phyloP scores from a whole-genome alignment of 2,888 invertebrate genomes.

The Acronicta alni region DNA sequence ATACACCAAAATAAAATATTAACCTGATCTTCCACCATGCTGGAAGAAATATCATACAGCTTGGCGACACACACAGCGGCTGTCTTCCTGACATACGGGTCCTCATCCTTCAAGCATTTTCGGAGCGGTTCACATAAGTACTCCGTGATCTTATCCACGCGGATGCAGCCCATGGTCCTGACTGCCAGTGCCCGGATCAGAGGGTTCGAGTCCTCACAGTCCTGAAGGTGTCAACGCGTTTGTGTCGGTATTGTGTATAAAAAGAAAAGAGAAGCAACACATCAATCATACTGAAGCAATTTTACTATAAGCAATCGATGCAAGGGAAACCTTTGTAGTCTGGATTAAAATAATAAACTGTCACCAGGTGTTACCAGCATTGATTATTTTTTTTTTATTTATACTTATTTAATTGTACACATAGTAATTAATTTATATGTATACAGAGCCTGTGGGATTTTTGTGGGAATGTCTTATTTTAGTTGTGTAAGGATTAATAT shows the following conservation, averaged over 20 bases:
- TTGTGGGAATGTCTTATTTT: too few species aligned
- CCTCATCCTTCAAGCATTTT: conserved; percentile 98
- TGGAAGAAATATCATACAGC: conserved; percentile 97
- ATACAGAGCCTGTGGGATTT: too few species aligned
- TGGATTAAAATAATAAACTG: not conserved
- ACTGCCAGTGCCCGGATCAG: conserved; percentile 99
- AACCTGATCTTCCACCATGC: conserved; percentile 90
- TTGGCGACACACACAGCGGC: conserved; percentile 99
- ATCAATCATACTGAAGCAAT: conserved; percentile 79
- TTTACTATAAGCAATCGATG: conserved; percentile 72
- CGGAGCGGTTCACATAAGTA: conserved; percentile 99
- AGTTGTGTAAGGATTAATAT: too few species aligned
- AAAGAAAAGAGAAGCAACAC: conserved; percentile 77
- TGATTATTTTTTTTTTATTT: too few species aligned
- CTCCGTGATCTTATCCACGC: conserved; percentile 99
- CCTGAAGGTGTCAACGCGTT: conserved; percentile 89
- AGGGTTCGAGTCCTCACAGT: conserved; percentile 99
- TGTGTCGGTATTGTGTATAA: conserved; percentile 69
- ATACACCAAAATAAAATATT: conserved; percentile 3
- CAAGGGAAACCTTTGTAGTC: conserved; percentile 35
- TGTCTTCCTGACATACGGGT: conserved; percentile 99
- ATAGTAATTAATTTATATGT: too few species aligned
- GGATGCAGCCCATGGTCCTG: conserved; percentile 99
- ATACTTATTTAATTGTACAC: too few species aligned
- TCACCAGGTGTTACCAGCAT: too few species aligned